These are phyloP conservation scores for Clarias fuscus DNA, from an alignment of 2,797 vertebrate genomes.

Conservation along the genomic window DNA sequence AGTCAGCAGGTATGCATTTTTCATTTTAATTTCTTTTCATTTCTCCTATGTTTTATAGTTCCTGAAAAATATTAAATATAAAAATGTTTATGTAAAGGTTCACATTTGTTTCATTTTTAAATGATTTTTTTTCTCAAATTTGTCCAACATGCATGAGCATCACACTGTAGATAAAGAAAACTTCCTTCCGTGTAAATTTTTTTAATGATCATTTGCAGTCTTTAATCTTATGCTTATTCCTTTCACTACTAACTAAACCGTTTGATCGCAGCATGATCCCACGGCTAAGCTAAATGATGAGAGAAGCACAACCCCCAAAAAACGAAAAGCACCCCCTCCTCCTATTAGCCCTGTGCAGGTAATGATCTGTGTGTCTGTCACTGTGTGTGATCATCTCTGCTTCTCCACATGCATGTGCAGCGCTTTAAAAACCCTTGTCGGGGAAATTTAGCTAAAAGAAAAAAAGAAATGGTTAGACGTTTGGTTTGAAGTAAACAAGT, in stretches of 20 bases:
- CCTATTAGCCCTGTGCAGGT: conserved; percentile 96
- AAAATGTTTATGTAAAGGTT: not conserved
- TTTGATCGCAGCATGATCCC: conserved; percentile 91
- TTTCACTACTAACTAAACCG: conserved; percentile 15
- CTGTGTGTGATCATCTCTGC: conserved; percentile 16
- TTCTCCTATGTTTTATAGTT: not conserved
- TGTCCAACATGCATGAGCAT: conserved; percentile 23
- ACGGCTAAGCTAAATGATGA: conserved; percentile 95
- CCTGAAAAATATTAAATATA: not conserved
- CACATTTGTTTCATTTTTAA: not conserved
- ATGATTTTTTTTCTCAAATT: not conserved
- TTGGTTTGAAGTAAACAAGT: not conserved
- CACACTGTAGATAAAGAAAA: conserved; percentile 20
- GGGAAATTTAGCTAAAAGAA: not conserved
- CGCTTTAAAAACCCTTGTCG: not conserved
- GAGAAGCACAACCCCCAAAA: conserved; percentile 99
- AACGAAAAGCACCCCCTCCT: conserved; percentile 99
- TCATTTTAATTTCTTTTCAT: conserved; percentile 17
- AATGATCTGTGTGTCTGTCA: conserved; percentile 70
- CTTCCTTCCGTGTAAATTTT: not conserved
- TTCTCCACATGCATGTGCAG: not conserved
- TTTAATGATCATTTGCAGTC: not conserved
- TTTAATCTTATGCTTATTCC: conserved; percentile 56
- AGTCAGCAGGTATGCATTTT: conserved; percentile 82
- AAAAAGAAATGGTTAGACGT: not conserved